Evolutionary conservation across 2,888 invertebrate species (phyloP), one percentile per base, ranked within the genome.

Genomic region (Trichopria drosophilae): DNA sequence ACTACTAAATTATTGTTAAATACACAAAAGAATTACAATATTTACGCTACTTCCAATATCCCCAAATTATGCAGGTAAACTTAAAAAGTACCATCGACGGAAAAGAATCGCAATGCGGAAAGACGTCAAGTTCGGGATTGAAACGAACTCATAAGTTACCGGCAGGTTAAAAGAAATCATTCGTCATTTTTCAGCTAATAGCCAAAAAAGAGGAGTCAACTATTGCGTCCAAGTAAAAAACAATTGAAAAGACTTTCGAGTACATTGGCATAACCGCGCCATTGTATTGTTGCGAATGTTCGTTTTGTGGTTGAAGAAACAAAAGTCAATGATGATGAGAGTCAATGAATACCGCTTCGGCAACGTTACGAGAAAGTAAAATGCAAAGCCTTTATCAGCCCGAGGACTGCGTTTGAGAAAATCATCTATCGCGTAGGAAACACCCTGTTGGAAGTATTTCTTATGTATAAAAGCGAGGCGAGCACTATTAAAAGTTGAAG

Each of bases 141-240:
- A n/a, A n/a, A n/a, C n/a, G n/a, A n/a, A n/a, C n/a, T n/a, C n/a
- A n/a, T n/a, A n/a, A n/a, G n/a, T n/a, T n/a, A n/a, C n/a, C n/a
- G n/a, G n/a, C n/a, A n/a, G n/a, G n/a, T n/a, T n/a, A n/a, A n/a
- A n/a, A n/a, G n/a, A n/a, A n/a, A n/a, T n/a, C n/a, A n/a, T n/a
- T n/a, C n/a, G n/a, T n/a, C n/a, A n/a, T n/a, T n/a, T n/a, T 24
- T 56, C 57, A 62, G 60, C 59, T 60, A 60, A 53, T 62, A 60
- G 60, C 59, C 60, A 59, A 58, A 59, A 57, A 56, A 56, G 58
- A 55, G 53, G 51, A 50, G 49, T 57, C 61, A 65, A 68, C 65
- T 65, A 70, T 73, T 73, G 72, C 73, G 72, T 72, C 73, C 73
- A 72, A 64, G 61, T 64, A 57, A 60, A 60, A 55, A 60, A 47